phyloP scores from a whole-genome alignment of 2,113 vertebrate genomes.

The Oncorhynchus clarkii region DNA sequence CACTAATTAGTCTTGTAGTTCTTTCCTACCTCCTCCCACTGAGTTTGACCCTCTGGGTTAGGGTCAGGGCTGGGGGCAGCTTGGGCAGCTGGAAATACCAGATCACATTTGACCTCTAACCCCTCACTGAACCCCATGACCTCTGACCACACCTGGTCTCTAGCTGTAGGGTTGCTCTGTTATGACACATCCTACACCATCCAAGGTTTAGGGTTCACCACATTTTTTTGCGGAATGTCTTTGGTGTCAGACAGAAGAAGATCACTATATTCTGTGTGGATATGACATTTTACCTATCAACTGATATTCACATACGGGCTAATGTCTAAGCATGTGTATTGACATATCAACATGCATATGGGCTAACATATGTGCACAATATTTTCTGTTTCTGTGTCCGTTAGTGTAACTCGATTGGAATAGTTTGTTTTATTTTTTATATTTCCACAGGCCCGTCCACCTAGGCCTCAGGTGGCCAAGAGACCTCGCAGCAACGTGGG shows the following conservation, averaged over 20 bases:
- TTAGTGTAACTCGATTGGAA: not conserved
- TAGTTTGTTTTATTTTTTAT: not conserved
- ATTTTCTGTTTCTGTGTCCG: not conserved
- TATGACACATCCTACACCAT: not conserved
- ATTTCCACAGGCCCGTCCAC: conserved; percentile 79
- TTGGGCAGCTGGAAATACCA: not conserved
- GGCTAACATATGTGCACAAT: too few relatives aligned
- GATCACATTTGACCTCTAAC: conserved; percentile 10
- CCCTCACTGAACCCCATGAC: conserved; percentile 1
- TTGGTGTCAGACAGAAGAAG: not conserved
- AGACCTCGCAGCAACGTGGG: conserved; percentile 86
- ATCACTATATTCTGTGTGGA: too few relatives aligned
- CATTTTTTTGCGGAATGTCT: not conserved
- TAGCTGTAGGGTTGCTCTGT: not conserved
- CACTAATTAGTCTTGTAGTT: not conserved
- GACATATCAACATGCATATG: too few relatives aligned
- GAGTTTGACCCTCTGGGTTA: not conserved
- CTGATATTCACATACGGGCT: too few relatives aligned
- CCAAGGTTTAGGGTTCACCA: not conserved
- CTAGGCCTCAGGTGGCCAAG: conserved; percentile 81
- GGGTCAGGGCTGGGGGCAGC: not conserved
- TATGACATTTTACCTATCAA: too few relatives aligned
- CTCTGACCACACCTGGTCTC: conserved; percentile 11
- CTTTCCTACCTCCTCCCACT: not conserved
- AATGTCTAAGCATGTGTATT: too few relatives aligned